phyloP scores from a whole-genome alignment of 1,140 invertebrate genomes.

The Periplaneta americana region DNA sequence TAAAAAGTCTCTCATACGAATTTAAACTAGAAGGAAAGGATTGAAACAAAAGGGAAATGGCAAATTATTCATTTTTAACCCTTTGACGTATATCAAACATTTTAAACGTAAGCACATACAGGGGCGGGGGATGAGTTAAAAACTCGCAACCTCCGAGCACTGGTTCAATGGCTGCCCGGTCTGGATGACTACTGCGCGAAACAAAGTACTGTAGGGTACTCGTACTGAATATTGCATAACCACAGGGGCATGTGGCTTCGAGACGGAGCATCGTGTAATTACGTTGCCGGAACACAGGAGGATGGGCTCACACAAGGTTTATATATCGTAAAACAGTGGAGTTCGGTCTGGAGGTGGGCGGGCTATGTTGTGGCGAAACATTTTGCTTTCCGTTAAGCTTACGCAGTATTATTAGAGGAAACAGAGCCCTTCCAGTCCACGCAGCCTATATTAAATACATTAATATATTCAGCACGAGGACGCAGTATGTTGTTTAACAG shows the following conservation, averaged over 20 bases:
- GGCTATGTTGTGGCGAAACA: neutral
- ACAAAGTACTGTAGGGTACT: neutral
- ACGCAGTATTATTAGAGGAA: neutral
- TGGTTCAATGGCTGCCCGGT: neutral
- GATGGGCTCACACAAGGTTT: neutral
- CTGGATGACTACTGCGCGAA: neutral
- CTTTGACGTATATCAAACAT: neutral
- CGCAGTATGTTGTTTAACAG: no score
- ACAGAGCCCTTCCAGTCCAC: neutral
- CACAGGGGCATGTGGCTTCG: neutral
- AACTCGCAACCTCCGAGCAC: neutral
- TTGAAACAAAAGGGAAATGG: neutral
- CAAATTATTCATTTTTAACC: neutral
- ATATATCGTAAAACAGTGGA: neutral
- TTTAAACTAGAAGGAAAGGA: neutral
- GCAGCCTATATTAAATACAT: neutral
- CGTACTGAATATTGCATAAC: neutral
- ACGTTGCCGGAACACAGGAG: neutral
- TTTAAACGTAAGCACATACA: neutral
- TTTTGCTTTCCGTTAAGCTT: neutral
- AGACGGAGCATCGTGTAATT: neutral
- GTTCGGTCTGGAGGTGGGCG: neutral
- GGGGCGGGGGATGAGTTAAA: neutral
- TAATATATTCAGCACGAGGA: neutral
- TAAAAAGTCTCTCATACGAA: neutral